Evolutionary conservation across 2,797 vertebrate species (phyloP).

Genomic region (Fratercula arctica): DNA sequence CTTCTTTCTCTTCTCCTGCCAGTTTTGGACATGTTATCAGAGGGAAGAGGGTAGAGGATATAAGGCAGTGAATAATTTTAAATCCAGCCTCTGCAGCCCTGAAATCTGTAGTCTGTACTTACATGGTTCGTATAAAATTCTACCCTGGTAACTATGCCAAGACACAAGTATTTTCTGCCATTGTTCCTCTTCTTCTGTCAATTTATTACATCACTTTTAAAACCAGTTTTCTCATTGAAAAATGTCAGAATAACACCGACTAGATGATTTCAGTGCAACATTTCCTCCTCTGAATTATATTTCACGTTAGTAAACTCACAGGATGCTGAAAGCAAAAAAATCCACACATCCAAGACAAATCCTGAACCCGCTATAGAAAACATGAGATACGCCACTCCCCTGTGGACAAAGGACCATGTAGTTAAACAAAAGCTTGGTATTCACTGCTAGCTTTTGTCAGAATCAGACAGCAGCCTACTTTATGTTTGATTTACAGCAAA

Average conservation of each 20-base stretch:
- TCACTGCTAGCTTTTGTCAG: neutral
- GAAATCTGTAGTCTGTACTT: neutral
- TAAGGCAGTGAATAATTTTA: neutral
- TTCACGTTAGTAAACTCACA: neutral
- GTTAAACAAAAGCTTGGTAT: neutral
- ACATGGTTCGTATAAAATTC: neutral
- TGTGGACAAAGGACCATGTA: neutral
- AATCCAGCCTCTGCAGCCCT: neutral
- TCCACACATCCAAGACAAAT: neutral
- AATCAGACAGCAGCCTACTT: neutral
- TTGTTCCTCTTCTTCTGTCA: neutral
- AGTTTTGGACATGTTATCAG: neutral
- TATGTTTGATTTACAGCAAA: neutral
- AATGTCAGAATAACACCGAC: neutral
- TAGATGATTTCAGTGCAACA: neutral
- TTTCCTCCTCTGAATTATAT: neutral
- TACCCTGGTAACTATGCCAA: neutral
- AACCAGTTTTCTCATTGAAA: neutral
- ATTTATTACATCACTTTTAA: neutral
- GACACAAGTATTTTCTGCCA: neutral
- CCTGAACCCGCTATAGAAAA: neutral
- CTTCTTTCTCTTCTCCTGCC: neutral
- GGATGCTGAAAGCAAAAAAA: neutral
- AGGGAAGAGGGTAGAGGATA: neutral
- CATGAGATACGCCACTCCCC: neutral